Evolutionary conservation across 2,797 vertebrate genomes (phyloP).

Genomic region (Arctocebus calabarensis): DNA sequence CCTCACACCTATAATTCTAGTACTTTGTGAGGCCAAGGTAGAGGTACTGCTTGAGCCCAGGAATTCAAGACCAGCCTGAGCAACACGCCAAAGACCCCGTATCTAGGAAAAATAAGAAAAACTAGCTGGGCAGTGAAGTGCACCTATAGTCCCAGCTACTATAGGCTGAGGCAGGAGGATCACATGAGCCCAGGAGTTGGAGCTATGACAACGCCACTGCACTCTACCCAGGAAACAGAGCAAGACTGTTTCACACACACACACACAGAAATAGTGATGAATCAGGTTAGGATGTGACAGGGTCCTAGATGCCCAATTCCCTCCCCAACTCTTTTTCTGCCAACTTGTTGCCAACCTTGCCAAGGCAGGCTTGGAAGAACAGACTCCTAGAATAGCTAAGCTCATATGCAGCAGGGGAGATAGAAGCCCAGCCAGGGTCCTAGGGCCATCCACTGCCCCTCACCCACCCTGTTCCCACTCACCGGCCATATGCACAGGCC

Average conservation of each 20-base stretch:
- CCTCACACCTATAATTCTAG: not conserved
- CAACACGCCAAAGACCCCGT: no score
- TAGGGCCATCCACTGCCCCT: not conserved
- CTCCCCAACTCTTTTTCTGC: not conserved
- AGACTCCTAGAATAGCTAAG: not conserved
- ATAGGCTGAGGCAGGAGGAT: not conserved
- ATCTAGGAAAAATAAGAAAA: no score
- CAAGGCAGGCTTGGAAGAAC: not conserved
- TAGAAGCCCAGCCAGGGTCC: not conserved
- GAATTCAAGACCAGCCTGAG: no score
- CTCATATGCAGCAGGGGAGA: not conserved
- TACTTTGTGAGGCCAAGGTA: no score
- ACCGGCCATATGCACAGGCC: slow-evolving; percentile 95
- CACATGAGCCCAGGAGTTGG: not conserved
- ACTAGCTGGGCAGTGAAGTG: no score
- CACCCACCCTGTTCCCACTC: slow-evolving; percentile 70
- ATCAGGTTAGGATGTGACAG: not conserved
- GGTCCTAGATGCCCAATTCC: not conserved
- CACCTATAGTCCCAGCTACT: not conserved
- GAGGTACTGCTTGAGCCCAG: no score
- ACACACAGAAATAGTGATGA: not conserved
- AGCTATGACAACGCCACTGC: not conserved
- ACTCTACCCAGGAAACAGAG: not conserved
- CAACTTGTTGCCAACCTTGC: not conserved
- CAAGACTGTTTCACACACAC: not conserved